phyloP scores from a whole-genome alignment of 2,888 invertebrate species.

The Oegoconia quadripuncta region DNA sequence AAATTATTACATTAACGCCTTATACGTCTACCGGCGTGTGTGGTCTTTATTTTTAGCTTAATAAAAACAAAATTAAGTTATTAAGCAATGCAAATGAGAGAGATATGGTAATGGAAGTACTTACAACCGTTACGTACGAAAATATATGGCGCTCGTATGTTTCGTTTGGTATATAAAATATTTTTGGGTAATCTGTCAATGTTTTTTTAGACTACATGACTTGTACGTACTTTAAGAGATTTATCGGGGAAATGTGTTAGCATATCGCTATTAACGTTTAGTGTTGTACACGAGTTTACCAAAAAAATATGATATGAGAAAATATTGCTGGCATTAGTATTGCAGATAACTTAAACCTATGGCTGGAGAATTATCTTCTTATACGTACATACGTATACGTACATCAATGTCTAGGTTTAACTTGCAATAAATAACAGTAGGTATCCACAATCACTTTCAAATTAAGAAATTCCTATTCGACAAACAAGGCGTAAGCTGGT shows the following conservation, averaged over 20 bases:
- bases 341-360: too few relatives aligned
- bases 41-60: slow-evolving; percentile 33
- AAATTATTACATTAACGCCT: slow-evolving; percentile 15
- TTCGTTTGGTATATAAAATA: slow-evolving; percentile 3
- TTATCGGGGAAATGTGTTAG: too few relatives aligned
- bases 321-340: too few relatives aligned
- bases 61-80: slow-evolving; percentile 48
- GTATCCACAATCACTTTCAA: slow-evolving; percentile 1
- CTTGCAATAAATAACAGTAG: too few relatives aligned
- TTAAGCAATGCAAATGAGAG: slow-evolving; percentile 53
- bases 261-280: too few relatives aligned
- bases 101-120: slow-evolving; percentile 29
- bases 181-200: slow-evolving; percentile 3
- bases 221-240: too few relatives aligned
- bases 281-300: too few relatives aligned
- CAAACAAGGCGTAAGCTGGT: slow-evolving; percentile 6
- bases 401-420: too few relatives aligned
- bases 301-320: too few relatives aligned
- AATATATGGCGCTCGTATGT: slow-evolving; percentile 9
- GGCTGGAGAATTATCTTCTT: too few relatives aligned
- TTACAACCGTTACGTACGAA: slow-evolving; percentile 14
- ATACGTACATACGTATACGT: too few relatives aligned
- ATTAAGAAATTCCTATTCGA: slow-evolving; percentile 3
- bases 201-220: slow-evolving; percentile 1
- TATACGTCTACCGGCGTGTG: slow-evolving; percentile 33